Conservation (phyloP, 2,113 vertebrate species). For the Megalops atlanticus region DNA sequence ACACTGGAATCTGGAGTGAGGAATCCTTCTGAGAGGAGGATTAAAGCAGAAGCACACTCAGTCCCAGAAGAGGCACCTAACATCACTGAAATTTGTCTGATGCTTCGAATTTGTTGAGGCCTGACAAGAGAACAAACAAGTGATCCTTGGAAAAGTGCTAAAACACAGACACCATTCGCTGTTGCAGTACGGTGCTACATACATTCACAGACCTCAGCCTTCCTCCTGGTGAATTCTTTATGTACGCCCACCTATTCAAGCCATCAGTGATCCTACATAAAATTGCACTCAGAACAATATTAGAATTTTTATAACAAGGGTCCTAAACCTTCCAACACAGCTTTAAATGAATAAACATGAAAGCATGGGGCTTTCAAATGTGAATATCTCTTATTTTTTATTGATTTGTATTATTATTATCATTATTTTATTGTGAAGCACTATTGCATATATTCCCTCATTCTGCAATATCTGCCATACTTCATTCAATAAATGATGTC, state of each 20-base stretch:
- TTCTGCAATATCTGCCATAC: conserved; percentile 12
- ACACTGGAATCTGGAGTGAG: conserved; percentile 54
- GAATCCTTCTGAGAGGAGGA: conserved; percentile 57
- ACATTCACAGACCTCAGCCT: conserved; percentile 40
- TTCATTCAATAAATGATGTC: conserved; percentile 35
- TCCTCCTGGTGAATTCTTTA: conserved; percentile 72
- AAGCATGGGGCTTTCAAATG: conserved; percentile 66
- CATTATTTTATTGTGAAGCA: conserved; percentile 61
- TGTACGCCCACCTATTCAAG: conserved; percentile 56
- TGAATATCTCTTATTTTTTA: conserved; percentile 53
- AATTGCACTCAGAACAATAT: conserved; percentile 75
- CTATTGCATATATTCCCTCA: conserved; percentile 42
- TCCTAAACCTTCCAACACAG: conserved; percentile 72
- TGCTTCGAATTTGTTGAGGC: conserved; percentile 1
- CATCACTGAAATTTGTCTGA: background rate
- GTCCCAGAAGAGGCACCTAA: background rate
- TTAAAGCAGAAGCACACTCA: conserved; percentile 40
- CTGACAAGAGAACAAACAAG: conserved; percentile 67
- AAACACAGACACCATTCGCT: conserved; percentile 62
- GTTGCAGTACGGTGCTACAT: conserved; percentile 47
- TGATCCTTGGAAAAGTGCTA: conserved; percentile 65
- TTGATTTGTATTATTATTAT: conserved; percentile 62
- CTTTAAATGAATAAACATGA: conserved; percentile 79
- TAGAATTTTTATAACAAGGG: conserved; percentile 76
- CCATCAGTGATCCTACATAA: conserved; percentile 71